phyloP scores from a whole-genome alignment of 2,113 vertebrate genomes.

The Psettodes erumei region DNA sequence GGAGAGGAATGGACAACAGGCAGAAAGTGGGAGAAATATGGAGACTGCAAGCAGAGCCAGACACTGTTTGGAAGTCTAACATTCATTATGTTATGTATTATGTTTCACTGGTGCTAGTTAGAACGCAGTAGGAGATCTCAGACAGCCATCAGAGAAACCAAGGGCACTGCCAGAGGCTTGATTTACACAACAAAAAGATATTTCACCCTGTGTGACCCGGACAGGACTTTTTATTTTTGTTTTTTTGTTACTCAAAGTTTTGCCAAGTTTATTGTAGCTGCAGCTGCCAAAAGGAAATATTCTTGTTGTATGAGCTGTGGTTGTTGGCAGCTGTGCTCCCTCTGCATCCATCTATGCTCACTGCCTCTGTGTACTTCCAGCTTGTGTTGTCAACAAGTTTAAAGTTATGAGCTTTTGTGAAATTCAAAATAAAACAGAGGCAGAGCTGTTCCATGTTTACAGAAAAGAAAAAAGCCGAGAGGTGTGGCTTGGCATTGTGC shows the following conservation, averaged over 20 bases:
- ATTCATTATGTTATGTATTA: constrained; percentile 75
- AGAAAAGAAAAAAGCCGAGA: background rate
- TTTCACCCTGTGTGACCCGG: constrained; percentile 61
- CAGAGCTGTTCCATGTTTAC: background rate
- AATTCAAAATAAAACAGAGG: background rate
- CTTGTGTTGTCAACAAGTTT: constrained; percentile 29
- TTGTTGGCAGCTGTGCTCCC: constrained; percentile 5
- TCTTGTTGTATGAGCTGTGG: constrained; percentile 24
- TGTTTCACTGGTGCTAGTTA: constrained; percentile 56
- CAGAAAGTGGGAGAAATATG: constrained; percentile 51
- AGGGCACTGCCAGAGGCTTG: constrained; percentile 56
- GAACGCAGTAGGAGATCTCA: constrained; percentile 62
- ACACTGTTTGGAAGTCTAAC: constrained; percentile 53
- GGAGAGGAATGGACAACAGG: constrained; percentile 29
- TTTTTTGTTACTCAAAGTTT: constrained; percentile 55
- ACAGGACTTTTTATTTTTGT: constrained; percentile 47
- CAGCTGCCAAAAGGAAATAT: constrained; percentile 39
- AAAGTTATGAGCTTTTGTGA: constrained; percentile 9
- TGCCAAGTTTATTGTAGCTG: constrained; percentile 53
- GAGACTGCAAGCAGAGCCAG: constrained; percentile 49
- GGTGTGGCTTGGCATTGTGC: background rate
- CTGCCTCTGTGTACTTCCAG: background rate
- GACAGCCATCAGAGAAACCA: constrained; percentile 57
- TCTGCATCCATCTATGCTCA: background rate
- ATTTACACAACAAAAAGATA: constrained; percentile 69